Evolutionary conservation across 2,888 invertebrate species (phyloP).

Genomic region (Entomobrya proxima): DNA sequence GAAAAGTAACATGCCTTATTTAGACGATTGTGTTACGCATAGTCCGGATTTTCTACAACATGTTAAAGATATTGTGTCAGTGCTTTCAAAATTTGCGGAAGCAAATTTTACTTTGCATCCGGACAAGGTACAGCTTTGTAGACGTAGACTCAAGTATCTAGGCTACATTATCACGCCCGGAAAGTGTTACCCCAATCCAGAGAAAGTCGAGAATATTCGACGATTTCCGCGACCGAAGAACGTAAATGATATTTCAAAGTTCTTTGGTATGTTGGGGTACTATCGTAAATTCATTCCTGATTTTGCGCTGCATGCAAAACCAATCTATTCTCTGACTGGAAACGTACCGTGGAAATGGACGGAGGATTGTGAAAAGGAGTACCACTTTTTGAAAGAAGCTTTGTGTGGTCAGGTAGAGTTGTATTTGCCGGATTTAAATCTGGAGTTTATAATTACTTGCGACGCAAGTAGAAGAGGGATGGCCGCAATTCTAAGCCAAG

Average conservation of each 20-base stretch:
- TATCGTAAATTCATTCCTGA: constrained; percentile 64
- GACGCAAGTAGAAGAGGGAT: constrained; percentile 76
- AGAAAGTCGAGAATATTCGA: constrained; percentile 73
- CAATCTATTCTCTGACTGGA: constrained; percentile 25
- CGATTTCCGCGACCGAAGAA: constrained; percentile 58
- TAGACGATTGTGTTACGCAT: too few species aligned
- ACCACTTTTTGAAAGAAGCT: constrained; percentile 17
- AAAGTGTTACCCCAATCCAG: constrained; percentile 76
- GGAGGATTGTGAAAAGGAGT: constrained; percentile 40
- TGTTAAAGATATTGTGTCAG: too few species aligned
- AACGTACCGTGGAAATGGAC: constrained; percentile 41
- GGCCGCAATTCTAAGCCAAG: constrained; percentile 75
- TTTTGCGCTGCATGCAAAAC: too few species aligned
- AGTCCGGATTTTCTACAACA: too few species aligned
- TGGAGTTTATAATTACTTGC: constrained; percentile 72
- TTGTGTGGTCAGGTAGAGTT: constrained; percentile 61
- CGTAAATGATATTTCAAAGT: constrained; percentile 57
- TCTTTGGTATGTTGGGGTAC: constrained; percentile 63
- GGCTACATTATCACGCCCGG: constrained; percentile 77
- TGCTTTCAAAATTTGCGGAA: too few species aligned
- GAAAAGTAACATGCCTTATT: too few species aligned
- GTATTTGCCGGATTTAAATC: constrained; percentile 70
- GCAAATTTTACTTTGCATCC: constrained; percentile 74
- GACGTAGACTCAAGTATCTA: constrained; percentile 76
- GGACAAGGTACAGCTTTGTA: constrained; percentile 70